Percentiles rank a stretch among this genome's conserved stretches.
Evolutionary conservation across 2,113 vertebrate genomes (phyloP).

Genomic region (Morone saxatilis): DNA sequence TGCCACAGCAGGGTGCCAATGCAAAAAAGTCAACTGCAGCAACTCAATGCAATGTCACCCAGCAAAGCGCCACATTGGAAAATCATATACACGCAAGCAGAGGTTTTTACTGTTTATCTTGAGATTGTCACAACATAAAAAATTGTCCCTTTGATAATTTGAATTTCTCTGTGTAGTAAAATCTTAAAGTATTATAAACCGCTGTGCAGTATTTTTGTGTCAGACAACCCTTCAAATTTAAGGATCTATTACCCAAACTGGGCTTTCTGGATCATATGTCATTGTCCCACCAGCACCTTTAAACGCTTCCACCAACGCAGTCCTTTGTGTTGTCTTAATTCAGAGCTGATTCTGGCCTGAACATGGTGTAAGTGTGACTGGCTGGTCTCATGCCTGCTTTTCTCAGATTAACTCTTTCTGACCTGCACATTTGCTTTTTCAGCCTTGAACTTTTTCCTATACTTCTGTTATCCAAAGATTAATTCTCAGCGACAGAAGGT

Average conservation of each 20-base stretch:
- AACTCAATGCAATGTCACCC: too few species aligned
- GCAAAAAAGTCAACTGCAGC: too few species aligned
- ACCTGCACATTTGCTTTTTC: not conserved
- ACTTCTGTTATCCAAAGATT: not conserved
- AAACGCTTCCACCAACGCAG: too few species aligned
- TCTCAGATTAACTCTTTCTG: not conserved
- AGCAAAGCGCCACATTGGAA: not conserved
- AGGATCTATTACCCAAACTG: not conserved
- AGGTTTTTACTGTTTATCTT: not conserved
- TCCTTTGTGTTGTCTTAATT: too few species aligned
- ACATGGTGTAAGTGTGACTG: not conserved
- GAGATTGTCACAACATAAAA: not conserved
- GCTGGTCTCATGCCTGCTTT: not conserved
- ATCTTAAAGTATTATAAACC: too few species aligned
- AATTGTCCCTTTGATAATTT: not conserved
- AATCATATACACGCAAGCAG: too few species aligned
- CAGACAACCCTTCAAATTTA: too few species aligned
- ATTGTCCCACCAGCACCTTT: too few species aligned
- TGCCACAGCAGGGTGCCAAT: too few species aligned
- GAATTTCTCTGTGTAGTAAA: not conserved
- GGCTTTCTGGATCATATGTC: not conserved
- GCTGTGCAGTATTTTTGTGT: too few species aligned
- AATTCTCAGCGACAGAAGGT: not conserved
- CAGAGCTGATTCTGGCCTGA: too few species aligned
- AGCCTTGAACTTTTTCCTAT: not conserved